Base-by-base conservation (phyloP, 1,140 invertebrate genomes). In the Telenomus remus region DNA sequence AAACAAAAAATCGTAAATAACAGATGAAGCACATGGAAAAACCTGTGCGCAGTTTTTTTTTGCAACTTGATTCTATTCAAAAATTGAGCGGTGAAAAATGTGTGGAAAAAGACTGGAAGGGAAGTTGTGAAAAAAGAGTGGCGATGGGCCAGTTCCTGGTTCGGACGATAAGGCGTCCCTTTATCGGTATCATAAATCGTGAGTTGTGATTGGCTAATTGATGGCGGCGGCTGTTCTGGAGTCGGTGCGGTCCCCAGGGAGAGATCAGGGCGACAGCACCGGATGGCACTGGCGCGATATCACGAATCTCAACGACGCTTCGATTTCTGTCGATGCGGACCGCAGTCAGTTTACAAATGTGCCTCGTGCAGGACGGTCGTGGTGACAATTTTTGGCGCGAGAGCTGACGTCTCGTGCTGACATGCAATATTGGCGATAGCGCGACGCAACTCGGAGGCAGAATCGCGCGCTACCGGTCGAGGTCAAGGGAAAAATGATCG, bases 221-320 rank as follows among this genome's bases (percentile, higher is more conserved):
- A 73, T 77, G 69, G 72, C 49, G 68, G 53, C 54, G 50, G n/a
- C n/a, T 80, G 60, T n/a, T 79, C 72, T 81, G 80, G 68, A 78
- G 51, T 59, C 50, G 76, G 72, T 66, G 53, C 57, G 63, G 65
- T 86, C 86, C 85, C 85, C 73, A 50, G 85, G 81, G 85, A 86
- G 70, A 57, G 46, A 75, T 35, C 27, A 63, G 74, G 80, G 86
- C 79, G 85, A 86, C 85, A 79, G 85, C 76, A 82, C 87, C 85
- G 84, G 80, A 80, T 88, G 87, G 87, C 80, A 87, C 87, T 83
- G 76, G 48, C 71, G 65, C 80, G 84, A 85, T 87, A 87, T 83
- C 81, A 73, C 73, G 47, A 73, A 77, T 84, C 83, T 81, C 81
- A 65, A 63, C 72, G 80, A 78, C 68, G 69, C 57, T 79, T 79